A percentile compares a stretch with the other conserved stretches of the same genome.
These are phyloP conservation scores for Cettia cetti DNA, from an alignment of 2,113 vertebrate species.

Conservation along the genomic window DNA sequence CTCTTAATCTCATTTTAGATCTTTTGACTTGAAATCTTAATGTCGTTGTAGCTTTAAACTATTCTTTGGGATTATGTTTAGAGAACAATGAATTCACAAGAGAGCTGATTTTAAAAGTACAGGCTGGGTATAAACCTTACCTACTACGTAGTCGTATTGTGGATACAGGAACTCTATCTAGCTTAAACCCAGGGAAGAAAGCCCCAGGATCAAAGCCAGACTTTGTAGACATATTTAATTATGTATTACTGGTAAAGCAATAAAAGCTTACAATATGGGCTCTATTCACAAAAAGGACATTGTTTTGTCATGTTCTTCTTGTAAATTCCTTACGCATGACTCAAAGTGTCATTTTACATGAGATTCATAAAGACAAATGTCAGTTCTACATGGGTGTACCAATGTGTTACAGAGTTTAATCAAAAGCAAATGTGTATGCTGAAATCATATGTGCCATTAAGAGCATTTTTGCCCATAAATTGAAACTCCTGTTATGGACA, in stretches of 20 bases:
- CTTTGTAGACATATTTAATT: slow-evolving; percentile 70
- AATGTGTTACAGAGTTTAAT: slow-evolving; percentile 64
- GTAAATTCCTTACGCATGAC: slow-evolving; percentile 70
- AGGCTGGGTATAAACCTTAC: slow-evolving; percentile 6
- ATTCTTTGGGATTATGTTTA: not conserved
- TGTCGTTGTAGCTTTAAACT: not conserved
- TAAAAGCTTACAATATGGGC: slow-evolving; percentile 60
- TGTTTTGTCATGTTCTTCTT: slow-evolving; percentile 71
- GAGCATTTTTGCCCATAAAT: slow-evolving; percentile 60
- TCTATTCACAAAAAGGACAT: slow-evolving; percentile 66
- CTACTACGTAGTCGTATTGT: not conserved
- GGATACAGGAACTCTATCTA: slow-evolving; percentile 52
- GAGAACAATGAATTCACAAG: slow-evolving; percentile 7
- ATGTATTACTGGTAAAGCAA: slow-evolving; percentile 68
- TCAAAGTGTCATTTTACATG: slow-evolving; percentile 70
- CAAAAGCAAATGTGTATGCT: slow-evolving; percentile 67
- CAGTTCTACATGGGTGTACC: slow-evolving; percentile 56
- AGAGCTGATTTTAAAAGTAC: slow-evolving; percentile 17
- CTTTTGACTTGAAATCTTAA: not conserved
- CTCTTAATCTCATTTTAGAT: not conserved
- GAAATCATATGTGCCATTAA: slow-evolving; percentile 68
- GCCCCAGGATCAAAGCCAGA: slow-evolving; percentile 63
- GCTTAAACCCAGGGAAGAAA: slow-evolving; percentile 32
- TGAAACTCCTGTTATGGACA: slow-evolving; percentile 38
- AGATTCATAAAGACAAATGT: slow-evolving; percentile 67